Percentiles rank a stretch among this genome's conserved stretches.
phyloP scores from a whole-genome alignment of 1,140 invertebrate species.

The Neodiprion virginianus region DNA sequence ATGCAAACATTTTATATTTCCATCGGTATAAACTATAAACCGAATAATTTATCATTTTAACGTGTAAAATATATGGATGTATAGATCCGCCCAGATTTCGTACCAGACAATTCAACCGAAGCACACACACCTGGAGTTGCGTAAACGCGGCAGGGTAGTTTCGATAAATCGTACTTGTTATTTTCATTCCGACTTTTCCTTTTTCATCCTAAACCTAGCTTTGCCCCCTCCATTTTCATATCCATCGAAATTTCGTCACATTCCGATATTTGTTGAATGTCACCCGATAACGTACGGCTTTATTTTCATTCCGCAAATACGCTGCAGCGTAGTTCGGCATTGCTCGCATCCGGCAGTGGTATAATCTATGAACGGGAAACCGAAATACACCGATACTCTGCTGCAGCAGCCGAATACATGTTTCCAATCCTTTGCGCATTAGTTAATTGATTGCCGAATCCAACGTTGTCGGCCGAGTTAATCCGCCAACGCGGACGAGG shows the following conservation, averaged over 20 bases:
- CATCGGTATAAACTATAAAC: too few relatives aligned
- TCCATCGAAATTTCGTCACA: neutral
- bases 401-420: too few relatives aligned
- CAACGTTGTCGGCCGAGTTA: too few relatives aligned
- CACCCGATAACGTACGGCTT: neutral
- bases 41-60: neutral
- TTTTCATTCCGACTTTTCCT: too few relatives aligned
- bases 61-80: neutral
- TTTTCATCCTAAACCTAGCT: neutral
- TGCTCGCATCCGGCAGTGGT: too few relatives aligned
- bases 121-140: neutral
- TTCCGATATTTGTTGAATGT: neutral
- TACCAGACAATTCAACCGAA: neutral
- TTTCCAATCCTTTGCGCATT: too few relatives aligned
- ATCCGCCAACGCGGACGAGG: too few relatives aligned
- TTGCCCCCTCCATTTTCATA: neutral
- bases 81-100: neutral
- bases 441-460: too few relatives aligned
- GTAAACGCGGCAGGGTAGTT: neutral
- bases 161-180: neutral
- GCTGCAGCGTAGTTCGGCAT: neutral
- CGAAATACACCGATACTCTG: too few relatives aligned
- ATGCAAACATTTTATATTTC: too few relatives aligned
- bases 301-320: neutral
- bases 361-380: too few relatives aligned